Base-by-base conservation (phyloP, 2,113 vertebrate species). In the Uropsilus gracilis region DNA sequence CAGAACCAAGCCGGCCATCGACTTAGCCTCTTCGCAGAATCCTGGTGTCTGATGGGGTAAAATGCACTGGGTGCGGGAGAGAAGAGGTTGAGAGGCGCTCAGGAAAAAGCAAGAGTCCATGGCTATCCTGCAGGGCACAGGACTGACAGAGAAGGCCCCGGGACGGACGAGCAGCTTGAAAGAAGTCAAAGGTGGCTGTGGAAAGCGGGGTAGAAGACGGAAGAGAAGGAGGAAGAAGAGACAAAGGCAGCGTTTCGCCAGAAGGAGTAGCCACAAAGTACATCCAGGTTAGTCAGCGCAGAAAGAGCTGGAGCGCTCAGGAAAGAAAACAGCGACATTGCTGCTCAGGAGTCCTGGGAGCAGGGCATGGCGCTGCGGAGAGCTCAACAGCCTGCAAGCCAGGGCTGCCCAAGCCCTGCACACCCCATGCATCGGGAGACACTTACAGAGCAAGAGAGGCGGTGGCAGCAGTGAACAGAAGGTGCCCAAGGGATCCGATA, bases 381-480 rank as follows among this genome's bases (percentile, higher is more conserved):
- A 86, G 94, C 93, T 95, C 94, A 42, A 73, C 71, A 80, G 73
- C 94, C 95, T 88, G 96, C 92, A 88, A 48, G 92, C 92, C 94
- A 22, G 1, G 95, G 95, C 94, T 95, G 94, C 96, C 94, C 97
- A 66, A 83, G 96, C 68, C 95, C 96, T 89, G 97, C 97, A 98
- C 98, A 97, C 97, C 97, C 97, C 98, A 98, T 97, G 98, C 98
- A 98, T 95, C 57, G 97, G 97, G 97, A 97, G 97, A 98, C 98
- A 98, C 98, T 98, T 98, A 98, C 98, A 98, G 98, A 98, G 98
- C 97, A 98, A 98, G 96, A 98, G 98, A 98, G 98, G 98, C 98
- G 98, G 98, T 98, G 98, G 98, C 98, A 98, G 98, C 98, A 98
- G 98, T 97, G 98, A 98, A 98, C 98, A 98, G 98, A 98, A 98